phyloP scores from a whole-genome alignment of 2,113 vertebrate genomes.

The Dasyornis broadbenti region DNA sequence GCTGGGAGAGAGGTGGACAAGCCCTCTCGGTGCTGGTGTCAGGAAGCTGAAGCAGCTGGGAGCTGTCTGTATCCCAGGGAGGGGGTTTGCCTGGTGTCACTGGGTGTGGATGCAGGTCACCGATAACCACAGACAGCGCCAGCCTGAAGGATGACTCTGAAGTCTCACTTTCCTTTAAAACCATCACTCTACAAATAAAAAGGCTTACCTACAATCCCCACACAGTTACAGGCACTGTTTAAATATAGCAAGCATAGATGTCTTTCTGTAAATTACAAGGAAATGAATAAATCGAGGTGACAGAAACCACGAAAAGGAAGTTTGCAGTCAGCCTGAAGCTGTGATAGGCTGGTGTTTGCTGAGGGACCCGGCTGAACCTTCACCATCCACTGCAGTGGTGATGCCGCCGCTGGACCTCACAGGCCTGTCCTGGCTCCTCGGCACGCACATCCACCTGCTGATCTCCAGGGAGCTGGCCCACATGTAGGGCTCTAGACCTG shows the following conservation, averaged over 20 bases:
- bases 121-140: fast-evolving
- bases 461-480: fast-evolving
- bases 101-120: neutral
- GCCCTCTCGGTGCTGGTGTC: neutral
- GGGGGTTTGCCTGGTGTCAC: neutral
- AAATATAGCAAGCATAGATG: constrained; percentile 54
- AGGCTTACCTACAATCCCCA: constrained; percentile 13
- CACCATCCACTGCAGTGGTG: neutral
- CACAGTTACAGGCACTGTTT: neutral
- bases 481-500: fast-evolving
- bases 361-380: neutral
- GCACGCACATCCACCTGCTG: fast-evolving
- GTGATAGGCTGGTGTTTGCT: neutral
- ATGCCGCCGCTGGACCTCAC: neutral
- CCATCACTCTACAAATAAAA: neutral
- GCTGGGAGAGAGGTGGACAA: neutral
- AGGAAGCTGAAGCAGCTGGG: neutral
- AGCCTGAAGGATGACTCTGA: neutral
- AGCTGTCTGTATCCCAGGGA: neutral
- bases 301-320: constrained; percentile 33
- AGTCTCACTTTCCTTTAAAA: constrained; percentile 41
- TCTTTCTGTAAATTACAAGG: constrained; percentile 55
- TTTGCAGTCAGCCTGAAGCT: neutral
- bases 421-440: fast-evolving
- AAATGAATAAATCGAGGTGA: constrained; percentile 58